Percentiles rank a stretch among this genome's conserved stretches.
These are phyloP conservation scores for Chlamydotis undulata DNA, from an alignment of 2,113 vertebrate genomes.

Conservation along the genomic window DNA sequence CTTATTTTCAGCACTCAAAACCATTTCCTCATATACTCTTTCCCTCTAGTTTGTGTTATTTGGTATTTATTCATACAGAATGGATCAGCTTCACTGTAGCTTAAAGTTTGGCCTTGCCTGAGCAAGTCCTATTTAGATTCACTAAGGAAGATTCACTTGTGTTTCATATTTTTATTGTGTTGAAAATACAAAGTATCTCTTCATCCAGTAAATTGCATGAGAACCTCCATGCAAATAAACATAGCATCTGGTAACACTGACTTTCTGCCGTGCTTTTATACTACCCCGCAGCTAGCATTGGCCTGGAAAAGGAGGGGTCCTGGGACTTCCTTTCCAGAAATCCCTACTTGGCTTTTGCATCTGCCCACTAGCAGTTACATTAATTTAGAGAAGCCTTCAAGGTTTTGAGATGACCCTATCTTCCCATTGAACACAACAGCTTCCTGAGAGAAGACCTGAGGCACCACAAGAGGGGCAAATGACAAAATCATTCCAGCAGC, in stretches of 20 bases:
- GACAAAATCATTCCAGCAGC: not conserved
- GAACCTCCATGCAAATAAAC: not conserved
- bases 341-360: not conserved
- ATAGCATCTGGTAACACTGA: not conserved
- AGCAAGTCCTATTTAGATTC: not conserved
- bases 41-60: not conserved
- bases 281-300: not conserved
- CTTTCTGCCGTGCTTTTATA: not conserved
- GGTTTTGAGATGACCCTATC: not conserved
- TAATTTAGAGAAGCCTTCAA: not conserved
- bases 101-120: not conserved
- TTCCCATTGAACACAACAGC: not conserved
- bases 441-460: not conserved
- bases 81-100: not conserved
- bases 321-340: not conserved
- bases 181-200: not conserved
- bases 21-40: not conserved
- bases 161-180: not conserved
- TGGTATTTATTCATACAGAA: not conserved
- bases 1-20: not conserved
- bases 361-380: not conserved
- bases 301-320: not conserved
- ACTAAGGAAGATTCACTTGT: not conserved
- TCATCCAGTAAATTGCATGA: not conserved
- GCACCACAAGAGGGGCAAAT: not conserved